Percentiles rank a stretch among this genome's conserved stretches.
Conservation (phyloP, 2,797 vertebrate genomes). For the Todus mexicanus region DNA sequence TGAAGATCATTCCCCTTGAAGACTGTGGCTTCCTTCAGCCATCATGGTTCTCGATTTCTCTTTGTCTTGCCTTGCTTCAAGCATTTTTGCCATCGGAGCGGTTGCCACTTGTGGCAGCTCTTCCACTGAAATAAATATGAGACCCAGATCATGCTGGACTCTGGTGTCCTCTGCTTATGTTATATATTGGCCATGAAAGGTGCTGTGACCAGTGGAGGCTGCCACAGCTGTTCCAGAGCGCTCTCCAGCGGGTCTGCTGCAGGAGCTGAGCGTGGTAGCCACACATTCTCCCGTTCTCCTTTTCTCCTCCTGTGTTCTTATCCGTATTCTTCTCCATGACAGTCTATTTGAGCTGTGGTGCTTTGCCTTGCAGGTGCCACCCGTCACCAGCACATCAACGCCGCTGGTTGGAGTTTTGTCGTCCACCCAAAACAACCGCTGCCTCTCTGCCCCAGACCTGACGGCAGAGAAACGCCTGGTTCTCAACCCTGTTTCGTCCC, state of each 20-base stretch:
- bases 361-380: constrained; percentile 63
- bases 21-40: background rate
- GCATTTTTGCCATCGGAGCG: fast-evolving
- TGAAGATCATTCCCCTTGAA: background rate
- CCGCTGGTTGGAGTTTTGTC: constrained; percentile 84
- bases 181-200: fast-evolving
- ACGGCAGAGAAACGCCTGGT: constrained; percentile 77
- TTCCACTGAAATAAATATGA: background rate
- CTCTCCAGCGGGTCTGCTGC: background rate
- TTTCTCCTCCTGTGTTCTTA: background rate
- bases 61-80: background rate
- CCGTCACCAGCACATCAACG: background rate
- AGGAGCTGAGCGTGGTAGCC: background rate
- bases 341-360: background rate
- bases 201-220: background rate
- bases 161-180: fast-evolving
- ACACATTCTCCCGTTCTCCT: fast-evolving
- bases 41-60: background rate
- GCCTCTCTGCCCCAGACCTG: constrained; percentile 85
- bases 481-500: constrained; percentile 58
- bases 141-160: fast-evolving
- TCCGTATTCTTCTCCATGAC: fast-evolving
- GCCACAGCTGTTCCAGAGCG: background rate
- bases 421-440: constrained; percentile 89
- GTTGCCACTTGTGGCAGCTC: background rate